Evolutionary conservation across 2,113 vertebrate species (phyloP).

Genomic region (Pteronura brasiliensis): DNA sequence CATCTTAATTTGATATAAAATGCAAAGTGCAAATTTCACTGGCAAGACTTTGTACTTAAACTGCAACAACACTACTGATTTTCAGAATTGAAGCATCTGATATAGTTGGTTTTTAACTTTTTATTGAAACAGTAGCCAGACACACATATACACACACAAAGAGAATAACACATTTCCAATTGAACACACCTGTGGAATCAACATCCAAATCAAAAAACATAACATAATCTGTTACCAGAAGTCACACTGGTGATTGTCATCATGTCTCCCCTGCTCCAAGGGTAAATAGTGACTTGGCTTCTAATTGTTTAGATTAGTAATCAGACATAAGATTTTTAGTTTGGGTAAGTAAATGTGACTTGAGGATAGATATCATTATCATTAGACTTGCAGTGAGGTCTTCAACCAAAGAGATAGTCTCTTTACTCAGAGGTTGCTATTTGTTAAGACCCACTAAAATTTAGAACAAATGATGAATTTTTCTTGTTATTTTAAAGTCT

Average conservation of each 20-base stretch:
- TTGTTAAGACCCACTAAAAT: neutral
- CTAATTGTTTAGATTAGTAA: neutral
- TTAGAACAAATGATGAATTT: neutral
- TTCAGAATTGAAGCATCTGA: neutral
- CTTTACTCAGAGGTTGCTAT: neutral
- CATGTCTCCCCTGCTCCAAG: accelerated
- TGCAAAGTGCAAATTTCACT: neutral
- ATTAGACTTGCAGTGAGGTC: neutral
- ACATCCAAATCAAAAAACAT: neutral
- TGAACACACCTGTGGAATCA: neutral
- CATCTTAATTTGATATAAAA: neutral
- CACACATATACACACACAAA: neutral
- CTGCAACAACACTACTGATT: neutral
- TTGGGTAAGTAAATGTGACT: neutral
- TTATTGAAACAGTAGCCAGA: neutral
- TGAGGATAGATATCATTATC: neutral
- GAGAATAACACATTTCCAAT: neutral
- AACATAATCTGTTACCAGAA: neutral
- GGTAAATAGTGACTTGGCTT: neutral
- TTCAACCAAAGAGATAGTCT: neutral
- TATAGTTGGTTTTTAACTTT: neutral
- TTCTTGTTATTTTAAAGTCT: neutral
- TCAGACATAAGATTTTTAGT: neutral
- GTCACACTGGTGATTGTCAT: neutral
- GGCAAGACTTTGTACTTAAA: neutral